These are phyloP conservation scores for Zapornia atra DNA, from an alignment of 2,113 vertebrate genomes.

Conservation along the genomic window DNA sequence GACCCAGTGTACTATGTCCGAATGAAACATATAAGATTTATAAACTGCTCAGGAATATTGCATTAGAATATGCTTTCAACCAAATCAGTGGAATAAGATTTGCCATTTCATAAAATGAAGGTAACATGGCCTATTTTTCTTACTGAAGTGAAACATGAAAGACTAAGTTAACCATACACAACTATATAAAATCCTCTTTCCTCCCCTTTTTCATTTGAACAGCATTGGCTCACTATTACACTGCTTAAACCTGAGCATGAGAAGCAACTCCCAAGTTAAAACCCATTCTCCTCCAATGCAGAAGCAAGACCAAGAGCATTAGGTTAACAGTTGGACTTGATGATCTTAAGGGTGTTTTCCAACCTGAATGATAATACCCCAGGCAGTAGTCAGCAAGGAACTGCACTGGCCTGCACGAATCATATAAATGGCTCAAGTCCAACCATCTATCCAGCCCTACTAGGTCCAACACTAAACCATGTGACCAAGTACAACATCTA, in stretches of 20 bases:
- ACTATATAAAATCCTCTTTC: background rate
- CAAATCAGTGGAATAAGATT: background rate
- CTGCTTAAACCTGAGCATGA: background rate
- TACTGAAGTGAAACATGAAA: background rate
- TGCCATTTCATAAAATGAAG: background rate
- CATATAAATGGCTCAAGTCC: too few relatives aligned
- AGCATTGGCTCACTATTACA: background rate
- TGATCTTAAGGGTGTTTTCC: too few relatives aligned
- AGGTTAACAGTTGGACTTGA: too few relatives aligned
- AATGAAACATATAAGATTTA: background rate
- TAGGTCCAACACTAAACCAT: too few relatives aligned
- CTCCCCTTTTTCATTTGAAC: background rate
- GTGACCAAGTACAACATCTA: too few relatives aligned
- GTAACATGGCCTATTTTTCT: background rate
- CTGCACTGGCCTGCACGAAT: background rate
- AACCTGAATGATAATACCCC: too few relatives aligned
- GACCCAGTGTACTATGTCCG: background rate
- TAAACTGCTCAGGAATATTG: background rate
- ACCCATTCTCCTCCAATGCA: background rate
- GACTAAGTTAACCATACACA: background rate
- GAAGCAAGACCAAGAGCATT: background rate
- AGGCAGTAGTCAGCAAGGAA: background rate
- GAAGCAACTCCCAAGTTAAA: background rate
- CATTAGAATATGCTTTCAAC: background rate
- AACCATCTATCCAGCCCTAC: too few relatives aligned